Evolutionary conservation across 1,140 invertebrate genomes (phyloP).

Genomic region (Lasaia peninsularis): DNA sequence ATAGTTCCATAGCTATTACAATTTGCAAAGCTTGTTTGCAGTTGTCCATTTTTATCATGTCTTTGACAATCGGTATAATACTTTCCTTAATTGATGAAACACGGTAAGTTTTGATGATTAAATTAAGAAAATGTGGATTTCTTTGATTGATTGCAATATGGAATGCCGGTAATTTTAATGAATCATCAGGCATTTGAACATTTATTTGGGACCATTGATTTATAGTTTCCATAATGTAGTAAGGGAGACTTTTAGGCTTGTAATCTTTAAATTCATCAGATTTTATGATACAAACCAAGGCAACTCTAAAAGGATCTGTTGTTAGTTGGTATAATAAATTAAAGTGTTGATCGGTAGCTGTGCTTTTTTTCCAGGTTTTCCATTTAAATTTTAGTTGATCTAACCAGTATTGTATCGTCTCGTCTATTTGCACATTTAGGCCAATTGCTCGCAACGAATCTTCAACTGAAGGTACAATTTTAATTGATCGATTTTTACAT

Average conservation of each 20-base stretch:
- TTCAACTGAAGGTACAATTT: constrained; percentile 66
- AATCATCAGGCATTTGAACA: constrained; percentile 37
- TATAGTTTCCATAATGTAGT: constrained; percentile 57
- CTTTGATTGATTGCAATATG: constrained; percentile 57
- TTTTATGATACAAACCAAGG: constrained; percentile 53
- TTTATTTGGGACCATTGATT: constrained; percentile 46
- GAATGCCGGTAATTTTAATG: constrained; percentile 58
- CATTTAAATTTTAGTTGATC: constrained; percentile 50
- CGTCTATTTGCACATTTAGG: constrained; percentile 49
- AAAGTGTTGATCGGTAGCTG: constrained; percentile 45
- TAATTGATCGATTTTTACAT: constrained; percentile 56
- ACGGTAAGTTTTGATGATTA: constrained; percentile 56
- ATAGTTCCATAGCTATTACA: constrained; percentile 80
- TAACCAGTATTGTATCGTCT: constrained; percentile 43
- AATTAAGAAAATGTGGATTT: constrained; percentile 53
- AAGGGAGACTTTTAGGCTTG: constrained; percentile 62
- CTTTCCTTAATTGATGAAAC: constrained; percentile 48
- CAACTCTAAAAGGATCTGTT: constrained; percentile 47
- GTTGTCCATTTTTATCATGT: constrained; percentile 63
- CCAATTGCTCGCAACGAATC: constrained; percentile 52
- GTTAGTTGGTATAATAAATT: constrained; percentile 40
- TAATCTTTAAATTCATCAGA: constrained; percentile 65
- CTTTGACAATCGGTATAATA: constrained; percentile 53
- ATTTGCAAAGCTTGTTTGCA: constrained; percentile 80
- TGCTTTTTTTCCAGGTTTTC: constrained; percentile 64